Percentiles rank a stretch among this genome's conserved stretches.
These are phyloP conservation scores for Aphrophora alni DNA, from an alignment of 2,888 invertebrate species.

Conservation along the genomic window DNA sequence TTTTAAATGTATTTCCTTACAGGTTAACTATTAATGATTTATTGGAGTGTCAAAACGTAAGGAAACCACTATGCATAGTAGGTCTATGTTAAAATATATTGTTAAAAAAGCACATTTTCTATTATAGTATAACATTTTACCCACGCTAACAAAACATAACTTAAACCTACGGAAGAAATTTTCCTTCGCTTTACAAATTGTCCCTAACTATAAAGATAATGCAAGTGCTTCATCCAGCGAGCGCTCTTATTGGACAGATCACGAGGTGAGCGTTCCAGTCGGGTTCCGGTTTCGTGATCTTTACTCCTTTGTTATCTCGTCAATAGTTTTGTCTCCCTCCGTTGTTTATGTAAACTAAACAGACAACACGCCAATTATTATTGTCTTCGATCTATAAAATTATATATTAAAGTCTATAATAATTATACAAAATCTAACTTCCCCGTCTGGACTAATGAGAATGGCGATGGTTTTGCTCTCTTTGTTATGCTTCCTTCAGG, in stretches of 20 bases:
- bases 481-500: neutral
- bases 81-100: too few species aligned
- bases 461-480: neutral
- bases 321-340: neutral
- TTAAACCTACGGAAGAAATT: too few species aligned
- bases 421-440: neutral
- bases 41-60: too few species aligned
- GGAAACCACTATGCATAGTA: too few species aligned
- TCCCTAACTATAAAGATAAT: neutral
- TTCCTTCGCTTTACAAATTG: too few species aligned
- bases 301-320: neutral
- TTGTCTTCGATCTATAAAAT: constrained; percentile 6
- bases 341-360: constrained; percentile 3
- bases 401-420: neutral
- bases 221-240: neutral
- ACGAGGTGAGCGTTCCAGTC: neutral
- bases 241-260: too few species aligned
- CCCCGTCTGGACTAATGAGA: neutral
- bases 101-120: too few species aligned
- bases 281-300: neutral
- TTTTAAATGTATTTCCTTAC: too few species aligned
- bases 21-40: too few species aligned
- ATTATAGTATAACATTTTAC: too few species aligned
- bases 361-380: neutral
- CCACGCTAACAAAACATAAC: too few species aligned